Conservation (phyloP, 1,140 invertebrate genomes). For the Drosophila lowei region DNA sequence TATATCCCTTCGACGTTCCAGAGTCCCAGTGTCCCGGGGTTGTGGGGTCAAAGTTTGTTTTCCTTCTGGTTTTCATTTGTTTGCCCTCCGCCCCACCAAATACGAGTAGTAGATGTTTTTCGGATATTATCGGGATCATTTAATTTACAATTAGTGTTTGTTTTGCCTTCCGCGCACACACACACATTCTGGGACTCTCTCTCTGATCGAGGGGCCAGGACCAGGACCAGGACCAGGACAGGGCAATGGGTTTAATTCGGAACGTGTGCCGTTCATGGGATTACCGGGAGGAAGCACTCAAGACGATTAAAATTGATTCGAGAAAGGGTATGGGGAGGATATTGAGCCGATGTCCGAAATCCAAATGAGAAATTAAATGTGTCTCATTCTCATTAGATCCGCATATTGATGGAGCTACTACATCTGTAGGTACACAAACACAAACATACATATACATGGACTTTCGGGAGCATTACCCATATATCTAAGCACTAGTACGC, state of each 20-base stretch:
- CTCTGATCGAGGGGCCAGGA: background rate
- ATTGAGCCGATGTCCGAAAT: background rate
- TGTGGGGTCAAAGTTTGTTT: conserved; percentile 75
- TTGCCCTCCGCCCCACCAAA: conserved; percentile 22
- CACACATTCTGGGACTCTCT: background rate
- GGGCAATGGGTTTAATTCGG: conserved; percentile 6
- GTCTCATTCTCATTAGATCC: too few species aligned
- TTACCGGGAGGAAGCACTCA: conserved; percentile 54
- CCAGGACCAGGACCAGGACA: background rate
- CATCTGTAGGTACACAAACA: too few species aligned
- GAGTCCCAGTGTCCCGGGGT: conserved; percentile 22
- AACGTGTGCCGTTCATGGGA: conserved; percentile 31
- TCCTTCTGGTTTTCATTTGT: conserved; percentile 67
- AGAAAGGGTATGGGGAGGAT: conserved; percentile 8
- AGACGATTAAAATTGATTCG: conserved; percentile 58
- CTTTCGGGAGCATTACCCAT: too few species aligned
- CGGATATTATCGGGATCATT: conserved; percentile 82
- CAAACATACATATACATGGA: too few species aligned
- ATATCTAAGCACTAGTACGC: background rate
- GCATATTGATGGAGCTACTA: too few species aligned
- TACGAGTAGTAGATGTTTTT: conserved; percentile 62
- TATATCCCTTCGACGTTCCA: background rate
- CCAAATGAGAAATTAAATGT: too few species aligned
- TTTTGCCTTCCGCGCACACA: conserved; percentile 17
- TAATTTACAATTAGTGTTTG: conserved; percentile 79